Evolutionary conservation across 2,888 invertebrate species (phyloP).

Genomic region (Neuroscelio doddi): DNA sequence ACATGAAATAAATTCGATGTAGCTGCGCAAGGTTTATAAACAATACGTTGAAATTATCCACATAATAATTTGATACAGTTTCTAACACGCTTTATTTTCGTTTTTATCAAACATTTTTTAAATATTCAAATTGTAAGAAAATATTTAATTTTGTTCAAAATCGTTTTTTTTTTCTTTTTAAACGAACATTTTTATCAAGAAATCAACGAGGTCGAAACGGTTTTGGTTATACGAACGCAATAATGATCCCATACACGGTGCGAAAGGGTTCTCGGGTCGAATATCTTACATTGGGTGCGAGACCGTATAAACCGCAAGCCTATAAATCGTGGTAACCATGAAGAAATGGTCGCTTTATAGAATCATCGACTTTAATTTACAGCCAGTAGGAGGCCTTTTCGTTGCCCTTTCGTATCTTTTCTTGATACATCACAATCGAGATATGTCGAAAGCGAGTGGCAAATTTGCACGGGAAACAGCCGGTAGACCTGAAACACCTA

Average conservation of each 20-base stretch:
- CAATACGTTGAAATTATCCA: too few relatives aligned
- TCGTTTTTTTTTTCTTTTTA: neutral
- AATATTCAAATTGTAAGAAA: too few relatives aligned
- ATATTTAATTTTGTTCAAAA: too few relatives aligned
- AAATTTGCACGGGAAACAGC: slow-evolving; percentile 51
- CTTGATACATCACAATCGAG: slow-evolving; percentile 44
- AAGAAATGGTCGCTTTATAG: slow-evolving; percentile 50
- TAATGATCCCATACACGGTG: slow-evolving; percentile 4
- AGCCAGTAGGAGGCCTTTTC: slow-evolving; percentile 48
- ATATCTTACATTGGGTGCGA: slow-evolving; percentile 14
- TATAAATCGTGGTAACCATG: slow-evolving; percentile 49
- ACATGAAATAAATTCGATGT: too few relatives aligned
- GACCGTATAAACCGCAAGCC: slow-evolving; percentile 41
- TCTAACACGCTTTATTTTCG: too few relatives aligned
- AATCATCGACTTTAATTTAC: slow-evolving; percentile 58
- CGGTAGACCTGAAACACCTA: slow-evolving; percentile 41
- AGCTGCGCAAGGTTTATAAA: too few relatives aligned
- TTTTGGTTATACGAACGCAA: slow-evolving; percentile 7
- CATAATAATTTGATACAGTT: too few relatives aligned
- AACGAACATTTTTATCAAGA: too few relatives aligned
- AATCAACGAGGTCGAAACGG: too few relatives aligned
- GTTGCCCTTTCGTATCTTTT: slow-evolving; percentile 25
- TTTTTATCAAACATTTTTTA: too few relatives aligned
- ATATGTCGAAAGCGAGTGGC: slow-evolving; percentile 32
- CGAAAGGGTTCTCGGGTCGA: slow-evolving; percentile 16